Evolutionary conservation across 2,888 invertebrate genomes (phyloP).

Genomic region (Norana najaformis): DNA sequence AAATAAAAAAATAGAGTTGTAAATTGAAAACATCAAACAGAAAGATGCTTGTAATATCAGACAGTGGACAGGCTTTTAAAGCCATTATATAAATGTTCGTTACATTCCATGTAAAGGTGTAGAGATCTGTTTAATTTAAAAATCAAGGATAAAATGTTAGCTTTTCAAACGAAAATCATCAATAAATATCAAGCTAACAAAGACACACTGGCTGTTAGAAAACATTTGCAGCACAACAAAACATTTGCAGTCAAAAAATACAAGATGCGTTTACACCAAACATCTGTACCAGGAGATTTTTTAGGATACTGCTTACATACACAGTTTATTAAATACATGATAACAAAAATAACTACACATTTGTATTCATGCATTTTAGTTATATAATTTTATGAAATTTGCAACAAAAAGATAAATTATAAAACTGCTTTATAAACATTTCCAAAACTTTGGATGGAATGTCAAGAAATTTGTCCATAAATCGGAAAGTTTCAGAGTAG

Average conservation of each 20-base stretch:
- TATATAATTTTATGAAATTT: neutral
- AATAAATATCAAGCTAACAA: neutral
- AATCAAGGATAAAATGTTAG: neutral
- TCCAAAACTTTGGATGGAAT: neutral
- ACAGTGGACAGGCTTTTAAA: neutral
- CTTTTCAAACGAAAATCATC: neutral
- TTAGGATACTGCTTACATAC: neutral
- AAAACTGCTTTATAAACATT: neutral
- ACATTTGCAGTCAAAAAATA: neutral
- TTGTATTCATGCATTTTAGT: neutral
- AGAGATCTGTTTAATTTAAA: slow-evolving; percentile 19
- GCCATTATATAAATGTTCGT: neutral
- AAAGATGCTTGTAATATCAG: neutral
- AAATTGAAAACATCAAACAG: neutral
- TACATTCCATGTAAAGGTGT: neutral
- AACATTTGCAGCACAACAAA: neutral
- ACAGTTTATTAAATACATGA: slow-evolving; percentile 6
- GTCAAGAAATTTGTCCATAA: neutral
- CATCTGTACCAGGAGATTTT: neutral
- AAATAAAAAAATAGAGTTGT: neutral
- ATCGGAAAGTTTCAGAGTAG: neutral
- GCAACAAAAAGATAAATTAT: too few relatives aligned
- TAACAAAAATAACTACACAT: neutral
- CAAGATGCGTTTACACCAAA: neutral
- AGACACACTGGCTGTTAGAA: neutral